phyloP scores from a whole-genome alignment of 2,113 vertebrate genomes.

The Psammodynastes pulverulentus region DNA sequence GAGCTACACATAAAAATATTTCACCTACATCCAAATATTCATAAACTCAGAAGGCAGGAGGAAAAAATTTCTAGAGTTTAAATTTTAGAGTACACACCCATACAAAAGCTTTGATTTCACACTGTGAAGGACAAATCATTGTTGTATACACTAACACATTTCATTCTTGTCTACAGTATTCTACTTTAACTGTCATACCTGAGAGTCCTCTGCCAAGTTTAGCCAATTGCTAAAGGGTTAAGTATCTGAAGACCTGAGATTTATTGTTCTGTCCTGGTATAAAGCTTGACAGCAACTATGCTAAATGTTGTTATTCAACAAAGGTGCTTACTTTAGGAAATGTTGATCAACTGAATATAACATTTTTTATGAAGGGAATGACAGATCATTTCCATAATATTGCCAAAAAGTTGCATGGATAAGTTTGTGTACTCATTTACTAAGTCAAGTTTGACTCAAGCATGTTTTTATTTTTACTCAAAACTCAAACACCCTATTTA shows the following conservation, averaged over 20 bases:
- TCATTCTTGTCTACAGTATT: neutral
- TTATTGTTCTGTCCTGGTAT: neutral
- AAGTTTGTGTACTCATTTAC: neutral
- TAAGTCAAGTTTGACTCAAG: neutral
- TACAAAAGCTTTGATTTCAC: neutral
- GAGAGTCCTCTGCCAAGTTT: neutral
- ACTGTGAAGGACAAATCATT: neutral
- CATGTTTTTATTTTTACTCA: neutral
- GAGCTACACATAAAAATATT: neutral
- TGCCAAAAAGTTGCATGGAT: neutral
- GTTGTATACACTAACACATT: neutral
- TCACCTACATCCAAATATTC: neutral
- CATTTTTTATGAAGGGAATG: neutral
- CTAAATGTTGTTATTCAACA: neutral
- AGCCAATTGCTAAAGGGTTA: neutral
- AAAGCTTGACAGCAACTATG: neutral
- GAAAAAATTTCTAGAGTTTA: neutral
- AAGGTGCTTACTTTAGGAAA: neutral
- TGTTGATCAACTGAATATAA: neutral
- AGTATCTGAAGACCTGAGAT: neutral
- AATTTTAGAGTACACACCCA: neutral
- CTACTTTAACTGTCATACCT: neutral
- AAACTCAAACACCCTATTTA: neutral
- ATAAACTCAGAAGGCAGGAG: neutral
- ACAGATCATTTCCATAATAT: neutral